These are phyloP conservation scores for Hippocampus mohnikei DNA, from an alignment of 2,113 vertebrate genomes.

Conservation along the genomic window DNA sequence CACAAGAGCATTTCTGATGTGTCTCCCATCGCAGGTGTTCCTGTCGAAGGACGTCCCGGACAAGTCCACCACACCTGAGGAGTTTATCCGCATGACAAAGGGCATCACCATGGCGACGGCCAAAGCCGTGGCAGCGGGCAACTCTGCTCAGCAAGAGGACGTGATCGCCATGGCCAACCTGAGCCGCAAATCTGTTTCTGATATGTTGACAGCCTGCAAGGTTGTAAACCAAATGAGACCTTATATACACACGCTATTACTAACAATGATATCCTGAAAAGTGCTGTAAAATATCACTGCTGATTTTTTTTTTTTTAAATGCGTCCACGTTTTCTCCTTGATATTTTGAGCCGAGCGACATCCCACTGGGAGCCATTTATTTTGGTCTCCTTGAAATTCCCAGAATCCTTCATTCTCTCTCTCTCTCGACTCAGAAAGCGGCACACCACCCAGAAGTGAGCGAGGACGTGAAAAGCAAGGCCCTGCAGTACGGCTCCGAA, in stretches of 20 bases:
- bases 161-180: constrained; percentile 96
- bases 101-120: constrained; percentile 96
- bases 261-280: no score
- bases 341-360: neutral
- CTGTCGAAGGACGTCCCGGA: constrained; percentile 89
- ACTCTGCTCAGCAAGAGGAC: constrained; percentile 94
- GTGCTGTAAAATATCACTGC: neutral
- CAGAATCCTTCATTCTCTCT: constrained; percentile 10
- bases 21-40: constrained; percentile 79
- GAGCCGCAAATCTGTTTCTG: constrained; percentile 92
- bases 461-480: constrained; percentile 80
- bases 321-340: neutral
- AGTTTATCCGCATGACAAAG: constrained; percentile 97
- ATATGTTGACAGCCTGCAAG: constrained; percentile 87
- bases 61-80: constrained; percentile 88
- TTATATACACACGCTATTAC: neutral
- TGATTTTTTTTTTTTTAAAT: neutral
- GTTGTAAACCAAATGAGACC: constrained; percentile 49
- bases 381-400: neutral
- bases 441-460: constrained; percentile 86
- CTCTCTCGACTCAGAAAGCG: constrained; percentile 79
- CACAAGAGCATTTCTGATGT: neutral
- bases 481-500: constrained; percentile 84
- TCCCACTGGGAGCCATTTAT: neutral
- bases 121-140: constrained; percentile 97